These are phyloP conservation scores for Platycnemis pennipes DNA, from an alignment of 2,888 invertebrate genomes.

Conservation along the genomic window DNA sequence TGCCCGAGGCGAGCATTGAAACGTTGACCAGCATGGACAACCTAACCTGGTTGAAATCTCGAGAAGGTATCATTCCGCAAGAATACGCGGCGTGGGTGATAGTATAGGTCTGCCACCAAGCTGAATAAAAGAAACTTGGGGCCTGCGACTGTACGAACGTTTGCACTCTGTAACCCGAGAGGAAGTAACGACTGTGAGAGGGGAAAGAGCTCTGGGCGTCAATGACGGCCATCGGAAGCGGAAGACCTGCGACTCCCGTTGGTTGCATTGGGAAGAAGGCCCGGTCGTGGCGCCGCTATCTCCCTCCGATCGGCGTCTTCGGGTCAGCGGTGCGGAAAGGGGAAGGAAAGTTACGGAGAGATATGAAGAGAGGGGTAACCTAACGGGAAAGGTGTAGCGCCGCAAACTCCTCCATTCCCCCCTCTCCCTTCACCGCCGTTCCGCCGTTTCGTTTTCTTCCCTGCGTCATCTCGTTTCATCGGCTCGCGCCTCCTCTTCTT, in stretches of 20 bases:
- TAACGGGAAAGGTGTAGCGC: slow-evolving; percentile 13
- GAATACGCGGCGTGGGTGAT: no score
- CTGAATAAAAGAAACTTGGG: no score
- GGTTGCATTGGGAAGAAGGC: neutral
- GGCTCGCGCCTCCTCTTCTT: neutral
- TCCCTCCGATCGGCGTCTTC: neutral
- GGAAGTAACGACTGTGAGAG: neutral
- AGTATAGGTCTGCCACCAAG: no score
- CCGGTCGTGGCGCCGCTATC: neutral
- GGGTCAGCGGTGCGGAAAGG: neutral
- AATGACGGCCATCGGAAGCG: no score
- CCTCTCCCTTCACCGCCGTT: neutral
- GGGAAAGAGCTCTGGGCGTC: neutral
- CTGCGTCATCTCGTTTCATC: slow-evolving; percentile 14
- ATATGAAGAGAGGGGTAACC: neutral
- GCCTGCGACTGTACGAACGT: no score
- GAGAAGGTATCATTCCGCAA: no score
- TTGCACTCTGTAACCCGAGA: no score
- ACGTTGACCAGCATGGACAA: no score
- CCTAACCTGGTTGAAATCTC: no score
- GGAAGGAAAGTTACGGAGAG: slow-evolving; percentile 1
- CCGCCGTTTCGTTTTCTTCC: slow-evolving; percentile 1
- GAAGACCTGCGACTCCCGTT: no score
- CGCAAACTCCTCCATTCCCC: neutral
- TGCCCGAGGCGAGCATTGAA: no score